Base-by-base conservation (phyloP, 1,140 invertebrate genomes). In the Panagrolaimus sp. region DNA sequence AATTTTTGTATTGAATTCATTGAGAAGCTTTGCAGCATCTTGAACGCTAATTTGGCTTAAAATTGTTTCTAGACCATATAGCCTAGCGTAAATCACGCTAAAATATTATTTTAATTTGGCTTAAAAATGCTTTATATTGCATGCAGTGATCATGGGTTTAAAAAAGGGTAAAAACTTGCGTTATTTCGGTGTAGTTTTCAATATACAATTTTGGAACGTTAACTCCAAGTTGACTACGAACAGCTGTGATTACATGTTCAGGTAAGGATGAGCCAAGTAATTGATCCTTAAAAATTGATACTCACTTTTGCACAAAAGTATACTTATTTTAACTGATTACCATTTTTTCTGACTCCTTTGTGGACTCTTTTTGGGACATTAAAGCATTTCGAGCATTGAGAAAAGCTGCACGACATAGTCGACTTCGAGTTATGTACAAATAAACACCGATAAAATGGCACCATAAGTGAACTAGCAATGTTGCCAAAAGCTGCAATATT, bases 371-470 rank as follows among this genome's bases (percentile, higher is more conserved):
- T 65, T 79, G 75, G 16, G 76, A 71, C 20, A 69, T 66, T 23
- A 83, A 63, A 42, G 74, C 72, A 69, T 83, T 81, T 25, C 78
- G 67, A 11, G 81, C 75, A 64, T 80, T 83, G 38, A 80, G 61
- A 63, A 80, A 80, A 8, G 77, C 72, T 13, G 81, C 76, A 11
- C 78, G 70, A 48, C 66, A 65, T 31, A 80, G 66, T 44, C 80
- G 69, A 5, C 70, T 69, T 7, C 67, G 66, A 0, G 72, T 76
- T n/a, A 70, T 61, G 48, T 68, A 75, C 14, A 81, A 65, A 48
- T 80, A 80, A 42, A 80, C 64, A n/a, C 78, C 78, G 61, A 83
- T 72, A 63, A 82, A 73, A 63, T 80, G 64, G 23, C 67, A 63
- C 80, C 78, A 80, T 20, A 81, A 64, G 68, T 80, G 78, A 20